Evolutionary conservation across 2,113 vertebrate species (phyloP).

Genomic region (Trichechus manatus): DNA sequence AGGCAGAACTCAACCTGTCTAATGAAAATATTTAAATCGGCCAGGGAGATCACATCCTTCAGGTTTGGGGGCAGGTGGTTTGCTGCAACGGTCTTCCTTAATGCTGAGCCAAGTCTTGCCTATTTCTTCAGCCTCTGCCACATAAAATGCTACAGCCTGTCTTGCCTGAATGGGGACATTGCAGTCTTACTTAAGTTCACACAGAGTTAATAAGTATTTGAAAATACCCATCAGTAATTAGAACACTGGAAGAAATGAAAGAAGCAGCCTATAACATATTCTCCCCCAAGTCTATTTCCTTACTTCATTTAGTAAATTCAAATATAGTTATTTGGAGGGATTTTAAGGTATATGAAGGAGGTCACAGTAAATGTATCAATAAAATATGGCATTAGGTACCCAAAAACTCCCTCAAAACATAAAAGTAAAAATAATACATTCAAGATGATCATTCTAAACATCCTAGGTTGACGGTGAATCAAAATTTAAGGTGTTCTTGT

Average conservation of each 20-base stretch:
- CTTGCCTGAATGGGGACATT: not conserved
- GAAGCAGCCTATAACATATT: not conserved
- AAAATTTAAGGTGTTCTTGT: not conserved
- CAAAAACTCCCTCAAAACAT: not conserved
- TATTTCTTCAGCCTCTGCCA: not conserved
- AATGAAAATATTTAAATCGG: not conserved
- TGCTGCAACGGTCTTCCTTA: not conserved
- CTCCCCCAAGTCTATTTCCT: not conserved
- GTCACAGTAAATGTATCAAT: not conserved
- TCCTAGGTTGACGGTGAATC: not conserved
- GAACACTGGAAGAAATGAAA: slow-evolving; percentile 45
- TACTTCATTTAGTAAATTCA: slow-evolving; percentile 63
- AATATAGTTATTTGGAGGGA: slow-evolving; percentile 17
- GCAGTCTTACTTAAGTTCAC: slow-evolving; percentile 59
- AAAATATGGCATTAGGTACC: not conserved
- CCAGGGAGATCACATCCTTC: not conserved
- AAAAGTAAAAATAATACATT: not conserved
- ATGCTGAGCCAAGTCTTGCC: not conserved
- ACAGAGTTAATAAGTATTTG: slow-evolving; percentile 70
- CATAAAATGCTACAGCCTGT: not conserved
- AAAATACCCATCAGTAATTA: not conserved
- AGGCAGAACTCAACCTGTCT: not conserved
- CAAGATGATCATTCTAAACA: not conserved
- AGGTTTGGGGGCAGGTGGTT: not conserved
- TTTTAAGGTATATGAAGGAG: slow-evolving; percentile 35